Percentiles rank a stretch among this genome's conserved stretches.
Evolutionary conservation across 2,888 invertebrate species (phyloP).

Genomic region (Meteorus cinctellus): DNA sequence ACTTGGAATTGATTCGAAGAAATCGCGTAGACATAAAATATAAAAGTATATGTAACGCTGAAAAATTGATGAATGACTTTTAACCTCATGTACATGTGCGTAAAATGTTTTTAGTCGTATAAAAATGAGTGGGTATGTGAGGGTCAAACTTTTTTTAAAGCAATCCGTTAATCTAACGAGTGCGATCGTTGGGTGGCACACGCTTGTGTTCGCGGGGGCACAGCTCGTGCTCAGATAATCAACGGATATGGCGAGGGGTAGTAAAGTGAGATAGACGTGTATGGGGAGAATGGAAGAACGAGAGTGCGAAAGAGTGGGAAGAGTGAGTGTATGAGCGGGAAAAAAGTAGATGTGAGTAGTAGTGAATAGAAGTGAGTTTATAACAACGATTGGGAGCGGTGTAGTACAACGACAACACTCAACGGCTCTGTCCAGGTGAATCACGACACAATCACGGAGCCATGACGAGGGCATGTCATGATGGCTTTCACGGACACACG

Average conservation of each 20-base stretch:
- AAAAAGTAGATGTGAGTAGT: not conserved
- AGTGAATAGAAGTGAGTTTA: not conserved
- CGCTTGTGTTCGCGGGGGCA: conserved; percentile 49
- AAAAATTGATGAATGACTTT: not conserved
- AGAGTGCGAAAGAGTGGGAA: too few species aligned
- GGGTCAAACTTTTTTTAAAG: conserved; percentile 29
- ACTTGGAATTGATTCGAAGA: too few species aligned
- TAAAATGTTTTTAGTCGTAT: not conserved
- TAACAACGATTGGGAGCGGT: conserved; percentile 31
- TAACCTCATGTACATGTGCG: conserved; percentile 12
- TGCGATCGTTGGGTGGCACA: conserved; percentile 52
- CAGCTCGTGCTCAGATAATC: conserved; percentile 49
- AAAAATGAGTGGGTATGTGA: not conserved
- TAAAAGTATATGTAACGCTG: not conserved
- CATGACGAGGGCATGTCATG: conserved; percentile 63
- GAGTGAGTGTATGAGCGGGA: not conserved
- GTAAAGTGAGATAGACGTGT: not conserved
- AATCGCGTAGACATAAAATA: not conserved
- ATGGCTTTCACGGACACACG: conserved; percentile 62
- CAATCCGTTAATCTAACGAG: conserved; percentile 36
- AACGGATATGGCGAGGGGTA: conserved; percentile 38
- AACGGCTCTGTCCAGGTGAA: conserved; percentile 71
- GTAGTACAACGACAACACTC: conserved; percentile 59
- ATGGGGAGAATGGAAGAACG: too few species aligned
- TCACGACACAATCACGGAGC: conserved; percentile 70